Base-by-base conservation (phyloP, 2,888 invertebrate genomes). In the Agrochola lychnidis region DNA sequence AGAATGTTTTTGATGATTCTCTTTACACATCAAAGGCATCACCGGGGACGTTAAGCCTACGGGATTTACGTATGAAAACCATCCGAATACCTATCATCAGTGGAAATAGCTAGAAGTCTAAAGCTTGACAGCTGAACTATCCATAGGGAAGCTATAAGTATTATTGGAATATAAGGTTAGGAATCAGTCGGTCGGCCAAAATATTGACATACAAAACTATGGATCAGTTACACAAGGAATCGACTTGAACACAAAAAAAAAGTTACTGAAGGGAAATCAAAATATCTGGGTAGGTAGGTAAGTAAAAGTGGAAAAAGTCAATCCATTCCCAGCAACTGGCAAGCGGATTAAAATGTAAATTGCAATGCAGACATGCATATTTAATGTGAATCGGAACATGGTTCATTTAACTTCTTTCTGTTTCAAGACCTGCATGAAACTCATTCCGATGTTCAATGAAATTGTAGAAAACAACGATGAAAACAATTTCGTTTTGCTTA, bases 361-460 rank as follows among this genome's bases (percentile, higher is more conserved):
- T 85, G 76, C 76, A 82, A 68, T 75, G 69, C 76, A 80, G 73
- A 81, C 66, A 78, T 77, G 81, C 87, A 86, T 78, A 73, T 79
- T 79, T 78, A 81, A 85, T 81, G 70, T 76, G 70, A 74, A 84
- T 79, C 53, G 76, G 71, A 70, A 66, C 72, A 74, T 75, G 82
- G 70, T 75, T 79, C 71, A 84, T 85, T 87, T 85, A 75, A 78
- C 63, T 83, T 80, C 69, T 82, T 86, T 81, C 76, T 64, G 73
- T 68, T 63, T 19, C 63, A 81, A 73, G 70, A 61, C 74, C 66
- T 78, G 63, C 62, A 78, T 74, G 66, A 76, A 79, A 79, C 74
- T 71, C 42, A 79, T 74, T 76, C 25, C 56, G 40, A 64, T 77
- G 59, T 78, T 81, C 57, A 77, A 77, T 70, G 63, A 42, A 81